Conservation (phyloP, 2,888 invertebrate genomes). For the Xestia rhomboidea region DNA sequence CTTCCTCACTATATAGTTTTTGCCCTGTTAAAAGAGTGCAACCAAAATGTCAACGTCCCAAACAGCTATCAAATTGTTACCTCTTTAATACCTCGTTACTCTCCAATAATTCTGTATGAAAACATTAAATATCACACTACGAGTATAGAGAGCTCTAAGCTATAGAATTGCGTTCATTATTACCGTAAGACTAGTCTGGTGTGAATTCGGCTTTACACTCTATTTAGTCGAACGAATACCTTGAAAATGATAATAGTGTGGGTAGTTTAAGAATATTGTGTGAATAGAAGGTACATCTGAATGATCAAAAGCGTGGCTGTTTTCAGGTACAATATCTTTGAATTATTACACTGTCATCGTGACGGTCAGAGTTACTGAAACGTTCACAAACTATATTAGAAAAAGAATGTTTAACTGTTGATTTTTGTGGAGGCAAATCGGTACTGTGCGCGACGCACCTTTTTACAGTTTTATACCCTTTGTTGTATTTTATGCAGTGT, state of each 20-base stretch:
- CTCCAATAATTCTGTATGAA: not conserved
- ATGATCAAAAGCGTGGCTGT: not conserved
- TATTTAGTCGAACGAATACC: not conserved
- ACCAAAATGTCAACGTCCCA: not conserved
- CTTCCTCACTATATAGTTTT: not conserved
- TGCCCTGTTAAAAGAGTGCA: not conserved
- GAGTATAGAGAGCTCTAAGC: not conserved
- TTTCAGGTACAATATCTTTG: not conserved
- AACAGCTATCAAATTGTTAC: not conserved
- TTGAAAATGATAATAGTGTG: not conserved
- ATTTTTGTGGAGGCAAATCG: conserved; percentile 7
- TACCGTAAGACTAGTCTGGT: not conserved
- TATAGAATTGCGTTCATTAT: not conserved
- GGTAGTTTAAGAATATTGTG: not conserved
- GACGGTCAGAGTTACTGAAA: not conserved
- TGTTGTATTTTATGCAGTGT: no score
- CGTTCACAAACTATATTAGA: not conserved
- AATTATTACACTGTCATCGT: not conserved
- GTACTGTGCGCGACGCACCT: no score
- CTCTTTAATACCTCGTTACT: no score
- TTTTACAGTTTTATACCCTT: no score
- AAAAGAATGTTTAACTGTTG: not conserved
- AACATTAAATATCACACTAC: not conserved
- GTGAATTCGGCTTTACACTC: not conserved
- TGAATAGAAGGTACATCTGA: not conserved